Percentiles rank a stretch among this genome's conserved stretches.
These are phyloP conservation scores for Ceriagrion tenellum DNA, from an alignment of 2,888 invertebrate genomes.

Conservation along the genomic window DNA sequence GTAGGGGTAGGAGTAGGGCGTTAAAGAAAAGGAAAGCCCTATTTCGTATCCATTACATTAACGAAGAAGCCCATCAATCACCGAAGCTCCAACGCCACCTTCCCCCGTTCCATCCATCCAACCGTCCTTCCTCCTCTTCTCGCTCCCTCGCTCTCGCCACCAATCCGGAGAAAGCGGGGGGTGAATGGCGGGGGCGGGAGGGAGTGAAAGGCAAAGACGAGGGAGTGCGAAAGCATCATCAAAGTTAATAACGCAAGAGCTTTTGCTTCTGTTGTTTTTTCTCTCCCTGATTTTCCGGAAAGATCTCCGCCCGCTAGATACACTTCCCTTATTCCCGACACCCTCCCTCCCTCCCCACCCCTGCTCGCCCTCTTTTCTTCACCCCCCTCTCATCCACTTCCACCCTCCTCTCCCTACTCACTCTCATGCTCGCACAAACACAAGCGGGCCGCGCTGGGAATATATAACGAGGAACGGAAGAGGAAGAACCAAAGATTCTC, in stretches of 20 bases:
- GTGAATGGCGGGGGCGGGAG: background rate
- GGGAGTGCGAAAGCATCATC: slow-evolving; percentile 54
- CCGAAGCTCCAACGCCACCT: background rate
- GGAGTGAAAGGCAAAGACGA: background rate
- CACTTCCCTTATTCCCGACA: background rate
- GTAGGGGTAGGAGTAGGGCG: background rate
- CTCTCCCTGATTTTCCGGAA: slow-evolving; percentile 40
- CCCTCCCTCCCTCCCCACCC: background rate
- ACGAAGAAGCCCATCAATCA: slow-evolving; percentile 62
- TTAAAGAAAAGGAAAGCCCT: background rate
- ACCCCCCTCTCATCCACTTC: background rate
- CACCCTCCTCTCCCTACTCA: background rate
- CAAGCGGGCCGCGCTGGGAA: slow-evolving; percentile 1
- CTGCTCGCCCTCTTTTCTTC: background rate
- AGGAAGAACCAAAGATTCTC: background rate
- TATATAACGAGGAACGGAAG: slow-evolving; percentile 14
- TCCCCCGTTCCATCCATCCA: background rate
- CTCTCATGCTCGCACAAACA: background rate
- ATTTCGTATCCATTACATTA: slow-evolving; percentile 61
- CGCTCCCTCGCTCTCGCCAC: background rate
- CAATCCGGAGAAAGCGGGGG: background rate
- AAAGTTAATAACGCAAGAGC: slow-evolving; percentile 66
- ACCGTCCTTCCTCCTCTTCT: background rate
- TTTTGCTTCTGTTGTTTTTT: slow-evolving; percentile 32
- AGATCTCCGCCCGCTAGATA: slow-evolving; percentile 43